Evolutionary conservation across 2,113 vertebrate species (phyloP), one percentile per base, ranked within the genome.

Genomic region (Poicephalus meyeri): DNA sequence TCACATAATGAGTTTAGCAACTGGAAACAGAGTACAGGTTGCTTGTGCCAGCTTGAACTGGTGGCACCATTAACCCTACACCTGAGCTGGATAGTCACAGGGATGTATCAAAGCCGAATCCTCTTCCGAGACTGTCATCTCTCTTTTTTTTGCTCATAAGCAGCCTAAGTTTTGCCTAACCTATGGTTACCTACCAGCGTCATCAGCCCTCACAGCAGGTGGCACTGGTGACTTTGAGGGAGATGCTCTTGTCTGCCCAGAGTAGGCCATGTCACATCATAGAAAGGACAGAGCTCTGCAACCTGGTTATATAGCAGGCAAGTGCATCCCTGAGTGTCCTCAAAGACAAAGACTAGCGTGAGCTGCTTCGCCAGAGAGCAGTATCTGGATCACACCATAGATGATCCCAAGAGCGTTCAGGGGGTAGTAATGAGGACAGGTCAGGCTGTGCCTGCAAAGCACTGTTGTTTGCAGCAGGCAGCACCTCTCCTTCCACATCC

Each of bases 201-300:
- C 61, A 87, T 11, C 77, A 56, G 52, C 63, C 35, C 64, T 78
- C 0, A 0, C 17, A 81, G 78, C 25, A 70, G 29, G 56, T 71
- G 39, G 33, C 82, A 80, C 47, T 20, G 58, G 66, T 80, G 49
- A n/a, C 44, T 88, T 80, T 60, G 80, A 92, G 92, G 72, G 68
- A 72, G 46, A 64, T 69, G 33, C 29, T 80, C 19, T 31, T 60
- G 26, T 69, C 44, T 24, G 58, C 41, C 53, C 72, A 53, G 66
- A 83, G 53, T 11, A 60, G 68, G 24, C 56, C 31, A 23, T 18
- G 24, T 49, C 52, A 47, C 0, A 0, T 70, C 46, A 64, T 64
- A 78, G 64, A 84, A 84, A 78, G 14, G 72, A 68, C n/a, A 55
- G 37, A 80, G 64, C 1, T 1, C 80, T 44, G 42, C 35, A n/a